These are phyloP conservation scores for Cephus pulcher DNA, from an alignment of 2,888 invertebrate genomes.

Conservation along the genomic window DNA sequence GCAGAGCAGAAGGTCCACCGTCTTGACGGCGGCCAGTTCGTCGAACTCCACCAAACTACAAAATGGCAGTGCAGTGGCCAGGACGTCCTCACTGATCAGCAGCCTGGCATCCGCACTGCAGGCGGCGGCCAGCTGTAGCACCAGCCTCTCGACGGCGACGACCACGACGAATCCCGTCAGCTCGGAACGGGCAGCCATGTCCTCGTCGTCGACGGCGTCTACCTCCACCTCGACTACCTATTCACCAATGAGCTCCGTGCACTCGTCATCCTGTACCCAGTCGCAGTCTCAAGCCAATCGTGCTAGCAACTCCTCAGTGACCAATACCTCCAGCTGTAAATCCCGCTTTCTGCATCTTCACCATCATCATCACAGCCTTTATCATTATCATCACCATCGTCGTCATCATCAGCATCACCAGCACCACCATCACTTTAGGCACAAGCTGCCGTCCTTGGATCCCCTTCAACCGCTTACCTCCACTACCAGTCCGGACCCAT, in stretches of 20 bases:
- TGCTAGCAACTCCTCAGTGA: background rate
- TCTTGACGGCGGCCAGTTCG: slow-evolving; percentile 33
- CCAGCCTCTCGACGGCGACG: slow-evolving; percentile 41
- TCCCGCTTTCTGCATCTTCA: slow-evolving; percentile 43
- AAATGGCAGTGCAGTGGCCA: slow-evolving; percentile 17
- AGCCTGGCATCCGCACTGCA: slow-evolving; percentile 48
- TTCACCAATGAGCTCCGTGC: slow-evolving; percentile 19
- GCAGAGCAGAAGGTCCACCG: slow-evolving; percentile 39
- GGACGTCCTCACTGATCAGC: slow-evolving; percentile 49
- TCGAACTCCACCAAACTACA: slow-evolving; percentile 18
- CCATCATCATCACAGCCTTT: slow-evolving; percentile 46
- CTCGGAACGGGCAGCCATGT: slow-evolving; percentile 24
- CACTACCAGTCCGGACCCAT: background rate
- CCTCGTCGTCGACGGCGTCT: slow-evolving; percentile 30
- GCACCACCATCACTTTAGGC: slow-evolving; percentile 48
- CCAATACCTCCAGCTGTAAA: slow-evolving; percentile 27
- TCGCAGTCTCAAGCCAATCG: slow-evolving; percentile 11
- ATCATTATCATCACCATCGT: slow-evolving; percentile 47
- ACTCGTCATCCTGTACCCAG: slow-evolving; percentile 27
- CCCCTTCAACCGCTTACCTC: slow-evolving; percentile 20
- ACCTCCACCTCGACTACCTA: slow-evolving; percentile 14
- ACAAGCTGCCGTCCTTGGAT: slow-evolving; percentile 30
- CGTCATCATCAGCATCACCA: slow-evolving; percentile 49
- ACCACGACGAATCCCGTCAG: slow-evolving; percentile 38
- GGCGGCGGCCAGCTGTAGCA: slow-evolving; percentile 44